These are phyloP conservation scores for Dynastes grantii DNA, from an alignment of 2,888 invertebrate species.

Conservation along the genomic window DNA sequence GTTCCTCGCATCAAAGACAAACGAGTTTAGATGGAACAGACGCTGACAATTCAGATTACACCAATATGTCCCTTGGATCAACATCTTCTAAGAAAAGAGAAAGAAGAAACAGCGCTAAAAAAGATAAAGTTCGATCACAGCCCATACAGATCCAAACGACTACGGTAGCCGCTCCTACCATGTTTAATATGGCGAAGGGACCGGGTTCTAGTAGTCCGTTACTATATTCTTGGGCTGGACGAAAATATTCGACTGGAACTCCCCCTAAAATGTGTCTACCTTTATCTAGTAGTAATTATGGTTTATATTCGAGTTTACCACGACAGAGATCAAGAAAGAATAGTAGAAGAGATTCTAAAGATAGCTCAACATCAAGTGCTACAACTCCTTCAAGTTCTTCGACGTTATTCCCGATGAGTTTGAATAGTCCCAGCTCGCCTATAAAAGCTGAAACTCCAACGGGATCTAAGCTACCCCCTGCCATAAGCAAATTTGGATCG, in stretches of 20 bases:
- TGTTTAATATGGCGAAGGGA: constrained; percentile 51
- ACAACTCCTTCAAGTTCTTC: constrained; percentile 76
- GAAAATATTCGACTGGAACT: constrained; percentile 68
- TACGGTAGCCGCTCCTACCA: constrained; percentile 56
- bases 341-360: constrained; percentile 69
- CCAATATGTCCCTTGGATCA: constrained; percentile 71
- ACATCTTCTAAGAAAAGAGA: constrained; percentile 63
- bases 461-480: constrained; percentile 51
- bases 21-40: constrained; percentile 64
- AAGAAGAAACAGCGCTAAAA: constrained; percentile 63
- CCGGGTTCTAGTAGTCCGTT: constrained; percentile 58
- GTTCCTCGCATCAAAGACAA: constrained; percentile 57
- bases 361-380: constrained; percentile 68
- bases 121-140: constrained; percentile 74
- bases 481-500: constrained; percentile 52
- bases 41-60: constrained; percentile 72
- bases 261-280: constrained; percentile 72
- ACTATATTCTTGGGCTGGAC: constrained; percentile 57
- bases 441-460: constrained; percentile 69
- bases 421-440: constrained; percentile 80
- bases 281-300: constrained; percentile 69
- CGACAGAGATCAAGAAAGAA: constrained; percentile 66
- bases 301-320: constrained; percentile 70
- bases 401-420: constrained; percentile 80
- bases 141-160: constrained; percentile 77